phyloP scores from a whole-genome alignment of 1,140 invertebrate species.

The Protaetia brevitarsis region DNA sequence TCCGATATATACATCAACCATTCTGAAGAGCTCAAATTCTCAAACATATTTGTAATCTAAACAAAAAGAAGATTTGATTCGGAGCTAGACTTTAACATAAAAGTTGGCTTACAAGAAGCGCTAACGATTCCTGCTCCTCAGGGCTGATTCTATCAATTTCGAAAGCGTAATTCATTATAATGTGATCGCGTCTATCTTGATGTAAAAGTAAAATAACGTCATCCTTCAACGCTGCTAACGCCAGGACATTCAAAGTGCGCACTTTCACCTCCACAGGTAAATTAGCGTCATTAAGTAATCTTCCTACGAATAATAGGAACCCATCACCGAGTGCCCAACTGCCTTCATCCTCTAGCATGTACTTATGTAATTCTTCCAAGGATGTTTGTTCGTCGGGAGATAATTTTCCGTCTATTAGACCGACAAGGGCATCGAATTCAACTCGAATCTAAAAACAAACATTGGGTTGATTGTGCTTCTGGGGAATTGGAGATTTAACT shows the following conservation, averaged over 20 bases:
- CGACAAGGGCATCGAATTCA: constrained; percentile 64
- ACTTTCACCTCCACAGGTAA: constrained; percentile 59
- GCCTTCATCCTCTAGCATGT: constrained; percentile 82
- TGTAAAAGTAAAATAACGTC: constrained; percentile 87
- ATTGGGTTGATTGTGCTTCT: background rate
- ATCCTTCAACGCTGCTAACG: constrained; percentile 77
- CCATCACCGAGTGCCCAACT: constrained; percentile 88
- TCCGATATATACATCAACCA: constrained; percentile 92
- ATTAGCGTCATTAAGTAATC: constrained; percentile 63
- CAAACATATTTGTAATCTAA: constrained; percentile 88
- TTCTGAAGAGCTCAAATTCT: constrained; percentile 83
- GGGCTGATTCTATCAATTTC: constrained; percentile 74
- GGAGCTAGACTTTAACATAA: too few species aligned
- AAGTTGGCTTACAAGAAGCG: constrained; percentile 81
- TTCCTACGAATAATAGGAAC: constrained; percentile 76
- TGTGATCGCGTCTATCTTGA: constrained; percentile 84
- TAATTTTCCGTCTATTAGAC: constrained; percentile 62
- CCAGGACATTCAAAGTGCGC: constrained; percentile 65
- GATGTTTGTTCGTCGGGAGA: constrained; percentile 67
- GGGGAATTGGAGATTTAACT: constrained; percentile 37
- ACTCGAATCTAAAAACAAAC: constrained; percentile 53
- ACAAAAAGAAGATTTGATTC: constrained; percentile 29
- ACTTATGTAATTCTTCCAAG: constrained; percentile 79
- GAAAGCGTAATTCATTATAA: constrained; percentile 85
- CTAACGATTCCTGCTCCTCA: constrained; percentile 74